Conservation (phyloP, 2,113 vertebrate species). For the Callospermophilus lateralis region DNA sequence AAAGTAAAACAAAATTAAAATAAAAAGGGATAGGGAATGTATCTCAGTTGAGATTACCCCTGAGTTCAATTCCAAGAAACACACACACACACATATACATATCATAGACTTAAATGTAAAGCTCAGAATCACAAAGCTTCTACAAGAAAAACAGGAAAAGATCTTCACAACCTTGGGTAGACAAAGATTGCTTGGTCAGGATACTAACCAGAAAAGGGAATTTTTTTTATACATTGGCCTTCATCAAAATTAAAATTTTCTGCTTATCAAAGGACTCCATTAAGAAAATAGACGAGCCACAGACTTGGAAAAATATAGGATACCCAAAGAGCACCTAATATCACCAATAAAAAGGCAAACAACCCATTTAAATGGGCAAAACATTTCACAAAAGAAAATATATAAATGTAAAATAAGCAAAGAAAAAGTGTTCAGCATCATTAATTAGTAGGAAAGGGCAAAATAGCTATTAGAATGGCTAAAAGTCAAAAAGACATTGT, state of each 20-base stretch:
- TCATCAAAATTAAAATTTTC: conserved; percentile 6
- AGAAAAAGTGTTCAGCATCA: not conserved
- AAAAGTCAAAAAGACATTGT: not conserved
- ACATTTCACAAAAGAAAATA: no score
- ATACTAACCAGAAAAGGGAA: not conserved
- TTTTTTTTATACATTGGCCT: not conserved
- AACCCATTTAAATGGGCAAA: not conserved
- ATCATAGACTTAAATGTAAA: not conserved
- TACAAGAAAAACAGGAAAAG: conserved; percentile 11
- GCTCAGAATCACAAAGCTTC: not conserved
- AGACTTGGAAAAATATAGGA: not conserved
- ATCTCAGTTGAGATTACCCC: no score
- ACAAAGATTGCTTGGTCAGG: not conserved
- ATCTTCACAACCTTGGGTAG: not conserved
- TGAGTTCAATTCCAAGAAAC: no score
- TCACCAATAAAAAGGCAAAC: not conserved
- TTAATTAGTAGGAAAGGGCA: not conserved
- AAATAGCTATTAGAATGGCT: not conserved
- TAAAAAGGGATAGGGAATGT: no score
- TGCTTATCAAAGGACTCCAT: not conserved
- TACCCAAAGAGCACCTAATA: not conserved
- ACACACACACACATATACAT: no score
- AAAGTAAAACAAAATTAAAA: no score
- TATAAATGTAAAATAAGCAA: no score
- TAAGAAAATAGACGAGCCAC: not conserved